A percentile compares a stretch with the other conserved stretches of the same genome.
phyloP scores from a whole-genome alignment of 30 jellyfish, hydroid and myxozoan species.

The Catostylus mosaicus region DNA sequence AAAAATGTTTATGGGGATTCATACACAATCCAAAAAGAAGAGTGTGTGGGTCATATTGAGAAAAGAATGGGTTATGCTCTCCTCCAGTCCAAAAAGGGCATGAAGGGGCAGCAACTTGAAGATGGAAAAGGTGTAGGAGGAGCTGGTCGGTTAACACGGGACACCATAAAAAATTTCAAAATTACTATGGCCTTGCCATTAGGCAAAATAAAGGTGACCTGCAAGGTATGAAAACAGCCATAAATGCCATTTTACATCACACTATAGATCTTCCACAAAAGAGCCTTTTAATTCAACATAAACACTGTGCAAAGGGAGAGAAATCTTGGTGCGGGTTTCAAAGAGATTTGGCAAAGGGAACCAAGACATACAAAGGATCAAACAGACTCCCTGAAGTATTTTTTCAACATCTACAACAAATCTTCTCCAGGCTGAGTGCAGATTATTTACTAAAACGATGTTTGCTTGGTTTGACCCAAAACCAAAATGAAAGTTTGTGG shows the following conservation, averaged over 20 bases:
- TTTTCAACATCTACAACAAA: slow-evolving; percentile 1
- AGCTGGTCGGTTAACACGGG: slow-evolving; percentile 37
- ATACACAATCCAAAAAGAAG: slow-evolving; percentile 18
- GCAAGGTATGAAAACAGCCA: slow-evolving; percentile 21
- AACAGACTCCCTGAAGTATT: slow-evolving; percentile 25
- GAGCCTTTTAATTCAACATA: slow-evolving; percentile 6
- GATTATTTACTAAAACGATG: slow-evolving; percentile 2
- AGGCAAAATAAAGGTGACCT: slow-evolving; percentile 39
- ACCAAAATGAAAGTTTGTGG: slow-evolving; percentile 24
- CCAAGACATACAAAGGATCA: not conserved
- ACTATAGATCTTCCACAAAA: not conserved
- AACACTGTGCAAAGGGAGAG: slow-evolving; percentile 21
- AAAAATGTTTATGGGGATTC: not conserved
- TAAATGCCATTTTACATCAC: slow-evolving; percentile 29
- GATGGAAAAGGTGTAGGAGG: slow-evolving; percentile 62
- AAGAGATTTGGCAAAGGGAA: not conserved
- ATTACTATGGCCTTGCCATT: slow-evolving; percentile 32
- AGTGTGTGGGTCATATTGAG: slow-evolving; percentile 48
- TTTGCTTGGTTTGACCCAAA: slow-evolving; percentile 27
- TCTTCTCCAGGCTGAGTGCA: slow-evolving; percentile 3
- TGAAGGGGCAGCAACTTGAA: slow-evolving; percentile 18
- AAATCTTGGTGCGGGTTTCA: slow-evolving; percentile 32
- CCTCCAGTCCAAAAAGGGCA: slow-evolving; percentile 13
- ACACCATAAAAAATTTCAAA: slow-evolving; percentile 31
- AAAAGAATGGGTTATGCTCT: slow-evolving; percentile 24